phyloP scores from a whole-genome alignment of 2,888 invertebrate species.

The Ophioninae sp. region DNA sequence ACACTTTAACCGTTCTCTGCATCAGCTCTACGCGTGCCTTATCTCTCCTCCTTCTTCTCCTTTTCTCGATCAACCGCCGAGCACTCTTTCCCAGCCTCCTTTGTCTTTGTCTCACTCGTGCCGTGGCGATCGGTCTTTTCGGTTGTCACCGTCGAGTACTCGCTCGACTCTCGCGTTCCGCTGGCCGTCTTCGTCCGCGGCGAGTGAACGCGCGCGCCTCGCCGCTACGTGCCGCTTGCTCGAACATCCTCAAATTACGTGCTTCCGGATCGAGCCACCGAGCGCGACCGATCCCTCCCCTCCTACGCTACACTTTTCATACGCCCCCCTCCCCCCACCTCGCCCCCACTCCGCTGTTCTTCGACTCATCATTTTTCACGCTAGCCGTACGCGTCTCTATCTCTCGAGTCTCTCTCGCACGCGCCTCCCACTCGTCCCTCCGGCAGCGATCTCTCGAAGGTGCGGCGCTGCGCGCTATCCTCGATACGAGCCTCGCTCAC shows the following conservation, averaged over 20 bases:
- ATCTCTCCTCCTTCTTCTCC: background rate
- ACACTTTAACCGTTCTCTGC: constrained; percentile 15
- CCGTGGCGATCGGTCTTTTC: background rate
- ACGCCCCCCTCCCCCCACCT: background rate
- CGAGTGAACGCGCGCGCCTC: background rate
- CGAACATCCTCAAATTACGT: constrained; percentile 40
- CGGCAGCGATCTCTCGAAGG: constrained; percentile 6
- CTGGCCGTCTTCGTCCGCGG: background rate
- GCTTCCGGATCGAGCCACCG: constrained; percentile 22
- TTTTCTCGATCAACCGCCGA: background rate
- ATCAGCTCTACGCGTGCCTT: background rate
- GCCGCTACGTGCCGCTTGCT: constrained; percentile 13
- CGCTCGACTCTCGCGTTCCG: background rate
- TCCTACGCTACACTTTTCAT: constrained; percentile 1
- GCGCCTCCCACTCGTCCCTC: background rate
- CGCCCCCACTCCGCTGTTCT: background rate
- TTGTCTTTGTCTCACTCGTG: constrained; percentile 1
- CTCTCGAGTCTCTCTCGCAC: background rate
- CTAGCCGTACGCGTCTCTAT: background rate
- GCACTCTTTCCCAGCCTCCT: background rate
- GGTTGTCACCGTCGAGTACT: constrained; percentile 1
- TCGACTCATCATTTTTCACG: constrained; percentile 9
- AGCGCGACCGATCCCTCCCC: background rate
- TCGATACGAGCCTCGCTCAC: background rate
- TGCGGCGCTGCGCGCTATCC: constrained; percentile 11